Evolutionary conservation across 2,113 vertebrate genomes (phyloP).

Genomic region (Cryptomyrus ogoouensis): DNA sequence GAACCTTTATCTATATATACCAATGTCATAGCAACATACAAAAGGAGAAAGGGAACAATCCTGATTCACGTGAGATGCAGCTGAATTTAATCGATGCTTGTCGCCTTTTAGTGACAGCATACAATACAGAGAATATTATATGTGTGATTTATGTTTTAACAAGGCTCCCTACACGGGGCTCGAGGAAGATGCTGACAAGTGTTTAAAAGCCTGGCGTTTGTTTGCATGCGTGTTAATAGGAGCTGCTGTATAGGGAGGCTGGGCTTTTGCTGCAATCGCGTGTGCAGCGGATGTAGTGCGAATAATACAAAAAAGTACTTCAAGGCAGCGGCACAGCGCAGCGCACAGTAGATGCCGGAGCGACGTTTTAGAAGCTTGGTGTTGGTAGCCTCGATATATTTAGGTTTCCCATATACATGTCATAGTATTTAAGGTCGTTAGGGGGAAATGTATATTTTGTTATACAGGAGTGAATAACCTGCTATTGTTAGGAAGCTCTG

Average conservation of each 20-base stretch:
- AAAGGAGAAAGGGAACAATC: not conserved
- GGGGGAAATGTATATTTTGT: constrained; percentile 9
- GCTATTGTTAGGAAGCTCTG: constrained; percentile 27
- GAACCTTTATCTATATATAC: not conserved
- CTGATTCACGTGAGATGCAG: not conserved
- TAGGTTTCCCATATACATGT: not conserved
- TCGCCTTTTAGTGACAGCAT: not conserved
- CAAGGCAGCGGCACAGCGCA: constrained; percentile 9
- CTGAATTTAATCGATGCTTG: not conserved
- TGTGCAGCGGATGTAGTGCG: constrained; percentile 15
- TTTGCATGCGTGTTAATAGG: not conserved
- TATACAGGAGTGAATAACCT: constrained; percentile 1
- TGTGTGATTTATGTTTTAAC: not conserved
- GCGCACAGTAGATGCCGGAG: not conserved
- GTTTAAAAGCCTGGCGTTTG: constrained; percentile 6
- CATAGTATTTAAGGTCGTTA: not conserved
- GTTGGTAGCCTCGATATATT: not conserved
- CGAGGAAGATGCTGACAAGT: not conserved
- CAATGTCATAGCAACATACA: not conserved
- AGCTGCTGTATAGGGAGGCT: constrained; percentile 20
- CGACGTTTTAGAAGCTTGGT: not conserved
- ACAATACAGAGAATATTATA: not conserved
- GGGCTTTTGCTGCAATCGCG: constrained; percentile 22
- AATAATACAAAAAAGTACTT: constrained; percentile 14
- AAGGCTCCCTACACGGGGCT: not conserved